Conservation (phyloP, 2,113 vertebrate genomes). For the Brachyhypopomus gauderio region DNA sequence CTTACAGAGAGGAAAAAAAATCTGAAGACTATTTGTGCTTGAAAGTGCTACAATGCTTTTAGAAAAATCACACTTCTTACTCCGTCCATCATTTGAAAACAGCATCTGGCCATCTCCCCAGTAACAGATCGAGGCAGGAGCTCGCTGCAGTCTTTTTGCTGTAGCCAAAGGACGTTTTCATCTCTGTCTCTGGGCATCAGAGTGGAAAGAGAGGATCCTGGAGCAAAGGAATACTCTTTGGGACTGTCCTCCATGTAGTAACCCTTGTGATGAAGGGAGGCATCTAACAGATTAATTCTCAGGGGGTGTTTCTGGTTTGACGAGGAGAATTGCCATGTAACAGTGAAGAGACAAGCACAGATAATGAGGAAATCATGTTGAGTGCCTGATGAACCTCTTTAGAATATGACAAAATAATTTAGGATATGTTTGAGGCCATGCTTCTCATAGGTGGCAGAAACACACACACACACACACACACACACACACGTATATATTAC, state of each 20-base stretch:
- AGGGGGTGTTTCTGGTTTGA: background rate
- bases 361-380: constrained; percentile 1
- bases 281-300: constrained; percentile 5
- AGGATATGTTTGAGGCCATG: background rate
- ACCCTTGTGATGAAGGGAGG: constrained; percentile 19
- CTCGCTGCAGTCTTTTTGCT: constrained; percentile 67
- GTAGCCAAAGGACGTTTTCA: constrained; percentile 66
- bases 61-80: constrained; percentile 61
- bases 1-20: background rate
- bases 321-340: background rate
- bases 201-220: constrained; percentile 71
- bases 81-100: constrained; percentile 11
- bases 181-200: constrained; percentile 69
- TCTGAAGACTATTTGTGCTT: constrained; percentile 63
- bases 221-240: constrained; percentile 62
- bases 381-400: background rate
- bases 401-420: constrained; percentile 1
- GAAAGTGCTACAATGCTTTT: constrained; percentile 65
- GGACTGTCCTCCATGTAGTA: constrained; percentile 53
- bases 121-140: constrained; percentile 57
- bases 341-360: background rate
- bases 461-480: too few relatives aligned
- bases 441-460: background rate
- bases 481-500: constrained; percentile 13
- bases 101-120: constrained; percentile 48